Evolutionary conservation across 2,888 invertebrate genomes (phyloP).

Genomic region (Andrena haemorrhoa): DNA sequence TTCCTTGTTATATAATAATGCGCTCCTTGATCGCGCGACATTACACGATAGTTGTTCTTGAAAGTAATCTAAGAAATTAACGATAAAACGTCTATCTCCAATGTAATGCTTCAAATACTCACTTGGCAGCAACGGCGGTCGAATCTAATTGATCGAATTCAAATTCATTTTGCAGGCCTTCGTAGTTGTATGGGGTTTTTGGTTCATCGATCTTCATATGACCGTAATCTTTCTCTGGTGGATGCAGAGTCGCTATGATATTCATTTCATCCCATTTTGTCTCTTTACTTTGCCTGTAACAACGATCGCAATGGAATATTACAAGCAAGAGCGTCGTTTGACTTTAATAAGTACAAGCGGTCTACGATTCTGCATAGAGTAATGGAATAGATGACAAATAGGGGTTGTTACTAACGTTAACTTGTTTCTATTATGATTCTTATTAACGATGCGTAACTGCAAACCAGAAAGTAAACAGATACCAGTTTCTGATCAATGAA

Average conservation of each 20-base stretch:
- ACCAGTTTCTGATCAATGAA: not conserved
- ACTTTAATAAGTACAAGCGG: no score
- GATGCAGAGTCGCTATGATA: slow-evolving; percentile 98
- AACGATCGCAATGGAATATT: slow-evolving; percentile 20
- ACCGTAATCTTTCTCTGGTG: slow-evolving; percentile 99
- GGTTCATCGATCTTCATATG: slow-evolving; percentile 99
- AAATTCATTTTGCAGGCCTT: slow-evolving; percentile 87
- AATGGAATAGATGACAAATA: no score
- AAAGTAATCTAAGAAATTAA: slow-evolving; percentile 1
- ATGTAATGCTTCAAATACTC: slow-evolving; percentile 70
- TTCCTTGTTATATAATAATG: not conserved
- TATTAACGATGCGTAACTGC: no score
- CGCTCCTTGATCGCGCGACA: not conserved
- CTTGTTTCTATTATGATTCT: not conserved
- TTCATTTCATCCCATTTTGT: slow-evolving; percentile 99
- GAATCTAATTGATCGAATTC: slow-evolving; percentile 89
- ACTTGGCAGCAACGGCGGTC: slow-evolving; percentile 92
- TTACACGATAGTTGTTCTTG: not conserved
- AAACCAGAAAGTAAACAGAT: not conserved
- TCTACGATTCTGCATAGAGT: no score
- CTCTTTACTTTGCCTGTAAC: slow-evolving; percentile 85
- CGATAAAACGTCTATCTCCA: not conserved
- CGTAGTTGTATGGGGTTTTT: slow-evolving; percentile 95
- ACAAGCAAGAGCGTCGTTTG: not conserved
- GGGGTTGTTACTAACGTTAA: not conserved